Conservation (phyloP, 2,797 vertebrate genomes). For the Steatocranus sp. region DNA sequence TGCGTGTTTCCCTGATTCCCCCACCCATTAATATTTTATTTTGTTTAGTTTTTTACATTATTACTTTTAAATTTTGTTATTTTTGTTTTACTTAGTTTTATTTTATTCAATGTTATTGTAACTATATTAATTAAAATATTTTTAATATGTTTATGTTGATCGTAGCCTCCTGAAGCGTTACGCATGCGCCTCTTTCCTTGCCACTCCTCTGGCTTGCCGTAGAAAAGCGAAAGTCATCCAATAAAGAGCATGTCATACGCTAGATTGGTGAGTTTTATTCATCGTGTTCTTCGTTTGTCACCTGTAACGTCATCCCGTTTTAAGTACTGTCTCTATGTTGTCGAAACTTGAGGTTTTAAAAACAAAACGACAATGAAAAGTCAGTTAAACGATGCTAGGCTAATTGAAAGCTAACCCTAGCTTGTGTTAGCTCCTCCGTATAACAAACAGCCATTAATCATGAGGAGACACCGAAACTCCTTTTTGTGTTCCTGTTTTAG, state of each 20-base stretch:
- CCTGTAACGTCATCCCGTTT: not conserved
- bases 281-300: rapidly evolving
- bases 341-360: not conserved
- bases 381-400: not conserved
- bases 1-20: not conserved
- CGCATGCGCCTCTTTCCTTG: not conserved
- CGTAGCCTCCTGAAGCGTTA: not conserved
- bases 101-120: not conserved
- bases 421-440: conserved; percentile 1
- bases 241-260: conserved; percentile 35
- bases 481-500: rapidly evolving
- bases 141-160: not conserved
- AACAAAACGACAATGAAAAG: rapidly evolving
- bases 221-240: conserved; percentile 7
- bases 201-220: conserved; percentile 22
- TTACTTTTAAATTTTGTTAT: not conserved
- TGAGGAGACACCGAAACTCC: not conserved
- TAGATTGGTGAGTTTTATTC: conserved; percentile 42
- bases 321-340: not conserved
- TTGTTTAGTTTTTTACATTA: rapidly evolving
- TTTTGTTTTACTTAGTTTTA: not conserved
- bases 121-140: not conserved
- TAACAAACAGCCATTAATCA: not conserved
- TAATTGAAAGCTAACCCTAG: conserved; percentile 15
- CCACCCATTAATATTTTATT: not conserved